Evolutionary conservation across 1,140 invertebrate species (phyloP), one percentile per base, ranked within the genome.

Genomic region (Dysdera silvatica): DNA sequence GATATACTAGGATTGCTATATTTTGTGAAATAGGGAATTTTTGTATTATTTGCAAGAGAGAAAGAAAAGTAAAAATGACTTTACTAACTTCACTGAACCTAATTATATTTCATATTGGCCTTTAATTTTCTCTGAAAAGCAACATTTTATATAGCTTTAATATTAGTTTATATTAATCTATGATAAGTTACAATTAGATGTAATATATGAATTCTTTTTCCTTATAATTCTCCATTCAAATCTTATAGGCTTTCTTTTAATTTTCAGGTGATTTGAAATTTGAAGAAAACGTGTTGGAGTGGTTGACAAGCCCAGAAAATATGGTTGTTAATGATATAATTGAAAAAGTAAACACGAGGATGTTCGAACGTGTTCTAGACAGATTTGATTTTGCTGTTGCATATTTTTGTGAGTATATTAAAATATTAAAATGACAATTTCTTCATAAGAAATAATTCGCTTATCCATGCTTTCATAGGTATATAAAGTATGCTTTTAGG

Each of bases 231-330:
- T 1, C 8, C 3, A 20, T 2, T 45, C 3, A 45, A n/a, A 10
- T 37, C n/a, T 12, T 12, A 41, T 40, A 41, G 56, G 32, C 2
- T 41, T 18, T 53, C 45, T 29, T 49, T 65, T 8, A 24, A 45
- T 31, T 67, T 67, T 28, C 64, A 81, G 80, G 80, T 23, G 90
- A 95, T 69, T 86, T 93, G 45, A 89, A 92, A 68, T 90, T 95
- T 71, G 91, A 95, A 72, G 91, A 95, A 75, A 91, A 95, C 76
- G 83, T 96, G 26, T 79, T 95, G 7, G 91, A 95, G 73, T 95
- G 91, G 91, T 73, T 96, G 10, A 95, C 91, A 0, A 87, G 91
- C 73, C 91, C 91, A 0, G 88, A 91, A 69, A 95, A 94, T 69
- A 93, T 96, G 91, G 91, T 94, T 74, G 79, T 94, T 31, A 91